Base-by-base conservation (phyloP, 2,888 invertebrate species). In the Calameuta pallipes region DNA sequence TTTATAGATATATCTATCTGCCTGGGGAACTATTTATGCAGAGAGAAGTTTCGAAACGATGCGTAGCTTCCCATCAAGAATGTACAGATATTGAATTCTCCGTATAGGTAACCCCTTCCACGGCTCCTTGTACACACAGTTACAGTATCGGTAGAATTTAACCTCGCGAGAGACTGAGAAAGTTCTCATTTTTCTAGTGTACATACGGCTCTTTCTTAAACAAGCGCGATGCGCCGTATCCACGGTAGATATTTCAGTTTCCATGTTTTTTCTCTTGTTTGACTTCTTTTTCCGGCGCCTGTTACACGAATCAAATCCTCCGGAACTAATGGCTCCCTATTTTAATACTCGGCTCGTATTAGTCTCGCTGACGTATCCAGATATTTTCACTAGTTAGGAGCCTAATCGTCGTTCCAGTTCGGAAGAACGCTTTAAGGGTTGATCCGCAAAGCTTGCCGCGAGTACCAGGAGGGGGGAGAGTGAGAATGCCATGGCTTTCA, bases 11-110 rank as follows among this genome's bases (percentile, higher is more conserved):
- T 56, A 56, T 71, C 6, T 31, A 4, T 13, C 12, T 3, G 74
- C 56, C 34, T 70, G 71, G 79, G 79, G 73, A 82, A 80, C 81
- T 84, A 83, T 84, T 85, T 86, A 84, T 82, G 84, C 86, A 78
- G 76, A 34, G 34, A 71, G 80, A 83, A 84, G 80, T 83, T 82
- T 81, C 78, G 80, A 75, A 84, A 81, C 82, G 82, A 82, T 75
- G 76, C 73, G 82, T 80, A 82, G 83, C 82, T 82, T 82, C 83
- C 80, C 56, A 56, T 56, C 56, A 56, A 79, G 81, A 78, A 76
- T 34, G 78, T 80, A 80, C 71, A 82, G 84, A 86, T 86, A 87
- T 87, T 85, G 84, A 85, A 87, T 86, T 85, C 86, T 79, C 23
- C 41, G 23, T 56, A 9, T 23, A 23, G 56, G 56, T 23, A 56